Conservation (phyloP, 2,888 invertebrate genomes). For the Cecidostiba fungosa region DNA sequence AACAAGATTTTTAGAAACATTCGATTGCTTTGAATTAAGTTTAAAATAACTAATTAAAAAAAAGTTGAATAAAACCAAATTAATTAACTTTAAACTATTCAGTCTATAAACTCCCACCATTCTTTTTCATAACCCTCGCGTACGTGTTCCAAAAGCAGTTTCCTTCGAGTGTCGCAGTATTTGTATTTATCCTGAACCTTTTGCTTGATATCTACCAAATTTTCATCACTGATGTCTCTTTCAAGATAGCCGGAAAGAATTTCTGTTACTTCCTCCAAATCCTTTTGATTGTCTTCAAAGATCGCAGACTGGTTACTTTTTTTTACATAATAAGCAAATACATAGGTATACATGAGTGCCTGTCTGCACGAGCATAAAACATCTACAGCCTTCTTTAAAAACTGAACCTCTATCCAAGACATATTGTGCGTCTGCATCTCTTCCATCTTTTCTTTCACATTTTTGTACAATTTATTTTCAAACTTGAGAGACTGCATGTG, state of each 20-base stretch:
- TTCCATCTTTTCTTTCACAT: constrained; percentile 98
- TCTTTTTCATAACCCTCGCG: constrained; percentile 99
- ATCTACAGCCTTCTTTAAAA: constrained; percentile 98
- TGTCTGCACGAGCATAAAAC: constrained; percentile 98
- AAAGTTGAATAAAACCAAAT: too few species aligned
- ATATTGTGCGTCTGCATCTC: constrained; percentile 99
- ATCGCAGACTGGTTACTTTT: constrained; percentile 99
- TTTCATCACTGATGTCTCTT: constrained; percentile 98
- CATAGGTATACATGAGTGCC: constrained; percentile 99
- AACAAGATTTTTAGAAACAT: too few species aligned
- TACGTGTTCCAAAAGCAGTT: constrained; percentile 97
- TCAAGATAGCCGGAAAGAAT: constrained; percentile 98
- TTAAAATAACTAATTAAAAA: too few species aligned
- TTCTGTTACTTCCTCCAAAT: constrained; percentile 98
- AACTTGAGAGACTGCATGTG: constrained; percentile 99
- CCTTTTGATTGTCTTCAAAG: constrained; percentile 99
- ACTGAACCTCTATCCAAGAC: constrained; percentile 99
- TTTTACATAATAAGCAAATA: constrained; percentile 98
- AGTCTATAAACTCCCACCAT: constrained; percentile 98
- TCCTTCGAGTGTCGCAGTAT: constrained; percentile 98
- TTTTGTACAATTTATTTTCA: constrained; percentile 97
- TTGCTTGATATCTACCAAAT: constrained; percentile 98
- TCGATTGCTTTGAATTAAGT: too few species aligned
- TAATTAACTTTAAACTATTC: constrained; percentile 74
- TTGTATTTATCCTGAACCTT: constrained; percentile 99